Evolutionary conservation across 1,140 invertebrate genomes (phyloP).

Genomic region (Hyphantria cunea): DNA sequence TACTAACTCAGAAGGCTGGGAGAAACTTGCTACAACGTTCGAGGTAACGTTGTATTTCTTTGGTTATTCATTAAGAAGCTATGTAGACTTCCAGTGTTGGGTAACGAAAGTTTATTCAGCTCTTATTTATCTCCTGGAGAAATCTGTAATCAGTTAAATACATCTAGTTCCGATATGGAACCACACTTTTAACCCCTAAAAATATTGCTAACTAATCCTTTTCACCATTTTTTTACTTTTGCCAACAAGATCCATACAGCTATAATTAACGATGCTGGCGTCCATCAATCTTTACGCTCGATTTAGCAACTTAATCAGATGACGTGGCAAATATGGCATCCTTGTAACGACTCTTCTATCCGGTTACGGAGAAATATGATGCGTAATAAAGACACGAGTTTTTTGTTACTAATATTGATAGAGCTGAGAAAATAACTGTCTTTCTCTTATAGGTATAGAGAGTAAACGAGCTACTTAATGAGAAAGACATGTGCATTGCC

Average conservation of each 20-base stretch:
- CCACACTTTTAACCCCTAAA: neutral
- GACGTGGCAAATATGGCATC: neutral
- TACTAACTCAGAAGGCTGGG: too few species aligned
- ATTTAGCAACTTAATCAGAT: constrained; percentile 1
- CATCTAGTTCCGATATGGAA: neutral
- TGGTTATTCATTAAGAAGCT: too few species aligned
- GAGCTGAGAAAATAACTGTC: neutral
- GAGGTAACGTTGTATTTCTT: too few species aligned
- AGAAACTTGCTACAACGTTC: too few species aligned
- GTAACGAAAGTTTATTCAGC: too few species aligned
- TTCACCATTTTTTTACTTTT: neutral
- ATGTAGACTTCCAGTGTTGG: too few species aligned
- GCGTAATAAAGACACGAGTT: neutral
- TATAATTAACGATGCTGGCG: neutral
- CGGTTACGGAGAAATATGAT: neutral
- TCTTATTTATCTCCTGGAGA: too few species aligned
- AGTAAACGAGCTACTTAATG: neutral
- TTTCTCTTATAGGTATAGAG: neutral
- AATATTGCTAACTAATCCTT: neutral
- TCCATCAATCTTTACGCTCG: neutral
- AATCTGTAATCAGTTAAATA: too few species aligned
- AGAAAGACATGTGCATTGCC: too few species aligned
- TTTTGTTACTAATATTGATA: neutral
- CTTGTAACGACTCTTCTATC: neutral
- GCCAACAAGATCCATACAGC: neutral